Evolutionary conservation across 2,888 invertebrate genomes (phyloP), one percentile per base, ranked within the genome.

Genomic region (Xylota segnis): DNA sequence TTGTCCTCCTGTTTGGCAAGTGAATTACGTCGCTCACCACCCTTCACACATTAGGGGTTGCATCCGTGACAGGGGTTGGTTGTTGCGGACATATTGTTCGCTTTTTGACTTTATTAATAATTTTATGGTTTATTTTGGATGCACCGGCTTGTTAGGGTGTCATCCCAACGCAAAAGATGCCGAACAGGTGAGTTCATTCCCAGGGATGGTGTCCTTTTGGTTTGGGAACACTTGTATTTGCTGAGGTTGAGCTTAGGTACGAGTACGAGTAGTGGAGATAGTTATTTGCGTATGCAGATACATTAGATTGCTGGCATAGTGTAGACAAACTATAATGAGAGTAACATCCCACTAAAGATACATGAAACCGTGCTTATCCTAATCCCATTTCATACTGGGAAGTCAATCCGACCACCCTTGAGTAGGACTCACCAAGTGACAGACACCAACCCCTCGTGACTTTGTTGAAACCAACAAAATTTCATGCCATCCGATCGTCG

Each of bases 91-190:
- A 83, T 77, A 86, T 86, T 82, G 82, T 82, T 77, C 71, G 70
- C 65, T 34, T 66, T 82, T 82, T 82, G 86, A 86, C 86, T 86
- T 86, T 81, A 86, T 86, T 86, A 86, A 86, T 82, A 82, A 86
- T 86, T 82, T 82, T 82, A 82, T 66, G 86, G 86, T 82, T 77
- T 82, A 63, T 86, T 86, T 61, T 82, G 76, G 5, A 72, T 61
- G 56, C 82, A 86, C 82, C 77, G 82, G 82, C 86, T 86, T 86
- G 82, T 82, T 68, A 86, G 86, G 82, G 86, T 86, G 82, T 86
- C 86, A 82, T 86, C 86, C 54, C 12, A 50, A 12, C 18, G 7
- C 2, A 14, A 59, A 2, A 23, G 1, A 23, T 23, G 23, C 3
- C 23, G 23, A 68, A 54, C 86, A 86, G 86, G 86, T 86, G 86